phyloP scores from a whole-genome alignment of 2,797 vertebrate genomes.

The Hemibagrus guttatus region DNA sequence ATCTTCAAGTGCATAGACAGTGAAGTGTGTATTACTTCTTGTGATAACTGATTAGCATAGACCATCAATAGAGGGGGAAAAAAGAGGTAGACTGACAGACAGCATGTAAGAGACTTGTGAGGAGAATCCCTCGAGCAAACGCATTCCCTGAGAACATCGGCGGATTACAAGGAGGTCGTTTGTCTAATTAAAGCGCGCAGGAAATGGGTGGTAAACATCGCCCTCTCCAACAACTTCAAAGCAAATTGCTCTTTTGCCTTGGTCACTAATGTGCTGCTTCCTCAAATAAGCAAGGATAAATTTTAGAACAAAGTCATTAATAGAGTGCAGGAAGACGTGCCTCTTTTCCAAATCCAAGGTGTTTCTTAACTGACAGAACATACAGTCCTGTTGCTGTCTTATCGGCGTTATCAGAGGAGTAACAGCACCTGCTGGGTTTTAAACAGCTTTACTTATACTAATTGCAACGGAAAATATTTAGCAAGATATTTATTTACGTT shows the following conservation, averaged over 20 bases:
- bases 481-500: neutral
- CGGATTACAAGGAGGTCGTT: conserved; percentile 54
- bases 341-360: neutral
- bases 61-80: neutral
- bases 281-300: neutral
- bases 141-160: conserved; percentile 45
- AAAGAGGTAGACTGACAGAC: conserved; percentile 1
- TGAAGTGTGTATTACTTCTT: conserved; percentile 2
- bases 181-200: conserved; percentile 63
- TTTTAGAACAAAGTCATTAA: neutral
- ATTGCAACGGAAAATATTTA: neutral
- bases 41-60: conserved; percentile 26
- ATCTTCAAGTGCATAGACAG: conserved; percentile 2
- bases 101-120: conserved; percentile 32
- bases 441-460: neutral
- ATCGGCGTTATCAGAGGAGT: neutral
- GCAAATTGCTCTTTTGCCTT: conserved; percentile 18
- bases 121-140: conserved; percentile 44
- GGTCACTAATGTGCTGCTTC: conserved; percentile 29
- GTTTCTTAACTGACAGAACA: conserved; percentile 1
- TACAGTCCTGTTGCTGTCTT: neutral
- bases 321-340: neutral
- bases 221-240: conserved; percentile 43
- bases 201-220: conserved; percentile 69
- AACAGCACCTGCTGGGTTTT: neutral